Percentiles rank a stretch among this genome's conserved stretches.
phyloP scores from a whole-genome alignment of 23 tunicate species.

The Botrylloides violaceus region DNA sequence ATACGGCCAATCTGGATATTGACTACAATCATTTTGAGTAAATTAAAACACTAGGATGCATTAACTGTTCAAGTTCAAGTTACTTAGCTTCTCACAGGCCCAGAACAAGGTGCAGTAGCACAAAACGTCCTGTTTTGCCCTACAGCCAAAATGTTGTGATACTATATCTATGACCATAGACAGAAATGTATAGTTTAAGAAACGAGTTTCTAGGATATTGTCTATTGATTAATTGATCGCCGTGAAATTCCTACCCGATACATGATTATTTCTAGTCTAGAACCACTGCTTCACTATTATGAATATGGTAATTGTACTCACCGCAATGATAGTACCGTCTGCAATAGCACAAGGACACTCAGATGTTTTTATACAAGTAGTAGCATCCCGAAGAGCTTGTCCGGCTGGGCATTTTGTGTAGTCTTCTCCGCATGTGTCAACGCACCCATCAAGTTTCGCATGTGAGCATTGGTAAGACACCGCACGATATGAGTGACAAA shows the following conservation, averaged over 20 bases:
- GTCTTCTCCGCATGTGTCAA: constrained; percentile 96
- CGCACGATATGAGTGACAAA: constrained; percentile 86
- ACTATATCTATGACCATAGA: too few species aligned
- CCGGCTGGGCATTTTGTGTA: constrained; percentile 82
- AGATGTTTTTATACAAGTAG: constrained; percentile 83
- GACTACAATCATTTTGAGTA: too few species aligned
- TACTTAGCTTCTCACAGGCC: too few species aligned
- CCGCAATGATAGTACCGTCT: constrained; percentile 83
- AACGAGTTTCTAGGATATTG: too few species aligned
- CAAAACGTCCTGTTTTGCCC: too few species aligned
- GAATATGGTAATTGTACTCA: constrained; percentile 27
- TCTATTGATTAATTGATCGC: too few species aligned
- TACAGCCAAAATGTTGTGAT: too few species aligned
- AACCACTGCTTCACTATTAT: not conserved
- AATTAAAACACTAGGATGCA: too few species aligned
- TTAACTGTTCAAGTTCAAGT: too few species aligned
- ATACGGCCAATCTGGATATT: too few species aligned
- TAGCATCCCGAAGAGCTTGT: constrained; percentile 80
- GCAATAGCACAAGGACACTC: constrained; percentile 97
- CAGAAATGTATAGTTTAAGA: too few species aligned
- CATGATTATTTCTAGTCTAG: not conserved
- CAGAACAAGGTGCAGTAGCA: too few species aligned
- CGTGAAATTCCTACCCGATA: not conserved
- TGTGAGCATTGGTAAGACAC: constrained; percentile 81
- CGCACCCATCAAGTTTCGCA: constrained; percentile 56